Percentiles rank a stretch among this genome's conserved stretches.
Conservation (phyloP, 2,888 invertebrate species). For the Poecilus cupreus region DNA sequence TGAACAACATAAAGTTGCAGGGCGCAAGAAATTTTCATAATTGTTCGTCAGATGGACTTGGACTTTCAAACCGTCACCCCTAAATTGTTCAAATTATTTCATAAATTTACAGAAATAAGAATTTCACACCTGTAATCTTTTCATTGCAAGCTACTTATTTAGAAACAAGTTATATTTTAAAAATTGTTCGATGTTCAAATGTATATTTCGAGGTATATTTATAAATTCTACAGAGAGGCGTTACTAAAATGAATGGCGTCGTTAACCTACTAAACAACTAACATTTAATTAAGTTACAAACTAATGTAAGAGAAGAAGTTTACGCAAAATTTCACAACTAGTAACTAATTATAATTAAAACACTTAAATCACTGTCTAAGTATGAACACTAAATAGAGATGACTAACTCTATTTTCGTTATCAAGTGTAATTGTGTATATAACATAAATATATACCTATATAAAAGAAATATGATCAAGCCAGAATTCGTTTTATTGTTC, state of each 20-base stretch:
- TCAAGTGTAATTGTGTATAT: too few relatives aligned
- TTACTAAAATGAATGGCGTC: neutral
- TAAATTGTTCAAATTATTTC: slow-evolving; percentile 9
- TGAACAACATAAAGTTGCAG: slow-evolving; percentile 54
- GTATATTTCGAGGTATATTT: too few relatives aligned
- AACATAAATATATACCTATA: too few relatives aligned
- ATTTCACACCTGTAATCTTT: too few relatives aligned
- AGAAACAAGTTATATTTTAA: too few relatives aligned
- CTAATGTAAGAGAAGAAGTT: slow-evolving; percentile 4
- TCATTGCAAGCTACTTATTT: too few relatives aligned
- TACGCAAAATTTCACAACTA: neutral
- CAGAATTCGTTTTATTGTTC: too few relatives aligned
- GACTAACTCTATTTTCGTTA: too few relatives aligned
- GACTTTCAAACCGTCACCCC: slow-evolving; percentile 1
- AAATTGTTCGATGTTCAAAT: too few relatives aligned
- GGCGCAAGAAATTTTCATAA: slow-evolving; percentile 56
- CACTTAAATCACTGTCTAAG: neutral
- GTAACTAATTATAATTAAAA: neutral
- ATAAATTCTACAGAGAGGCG: neutral
- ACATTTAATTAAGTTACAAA: neutral
- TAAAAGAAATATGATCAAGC: too few relatives aligned
- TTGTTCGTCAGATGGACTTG: slow-evolving; percentile 21
- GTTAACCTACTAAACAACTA: slow-evolving; percentile 13
- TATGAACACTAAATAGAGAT: too few relatives aligned
- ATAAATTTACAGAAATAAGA: neutral